Conservation (phyloP, 2,888 invertebrate species). For the Octonoba sinensis region DNA sequence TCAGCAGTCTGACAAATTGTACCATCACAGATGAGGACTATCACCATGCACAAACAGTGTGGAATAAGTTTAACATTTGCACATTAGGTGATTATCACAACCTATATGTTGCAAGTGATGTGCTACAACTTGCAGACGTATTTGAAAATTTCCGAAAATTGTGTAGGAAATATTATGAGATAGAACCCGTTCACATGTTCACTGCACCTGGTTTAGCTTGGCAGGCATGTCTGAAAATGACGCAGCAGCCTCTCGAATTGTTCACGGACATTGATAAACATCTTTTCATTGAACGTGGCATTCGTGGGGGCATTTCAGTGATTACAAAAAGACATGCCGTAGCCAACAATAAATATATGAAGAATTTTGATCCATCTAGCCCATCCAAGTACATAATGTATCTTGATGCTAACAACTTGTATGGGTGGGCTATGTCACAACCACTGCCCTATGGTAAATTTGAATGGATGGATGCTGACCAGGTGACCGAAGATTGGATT, state of each 20-base stretch:
- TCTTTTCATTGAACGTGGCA: slow-evolving; percentile 66
- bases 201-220: not conserved
- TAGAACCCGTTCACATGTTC: no score
- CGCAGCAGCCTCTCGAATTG: slow-evolving; percentile 65
- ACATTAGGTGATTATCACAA: no score
- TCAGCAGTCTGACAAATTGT: not conserved
- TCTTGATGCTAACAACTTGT: slow-evolving; percentile 66
- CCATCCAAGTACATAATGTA: slow-evolving; percentile 18
- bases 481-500: no score
- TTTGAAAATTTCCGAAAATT: no score
- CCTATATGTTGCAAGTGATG: no score
- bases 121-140: no score
- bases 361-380: slow-evolving; percentile 38
- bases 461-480: slow-evolving; percentile 32
- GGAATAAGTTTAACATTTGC: not conserved
- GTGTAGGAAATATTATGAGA: no score
- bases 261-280: slow-evolving; percentile 68
- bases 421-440: slow-evolving; percentile 57
- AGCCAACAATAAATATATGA: slow-evolving; percentile 19
- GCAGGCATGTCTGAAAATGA: slow-evolving; percentile 57
- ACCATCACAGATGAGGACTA: not conserved
- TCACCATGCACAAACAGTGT: not conserved
- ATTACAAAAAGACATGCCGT: slow-evolving; percentile 33
- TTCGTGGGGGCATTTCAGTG: slow-evolving; percentile 63
- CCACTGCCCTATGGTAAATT: slow-evolving; percentile 42